These are phyloP conservation scores for Sandelia bainsii DNA, from an alignment of 2,797 vertebrate species.

Conservation along the genomic window DNA sequence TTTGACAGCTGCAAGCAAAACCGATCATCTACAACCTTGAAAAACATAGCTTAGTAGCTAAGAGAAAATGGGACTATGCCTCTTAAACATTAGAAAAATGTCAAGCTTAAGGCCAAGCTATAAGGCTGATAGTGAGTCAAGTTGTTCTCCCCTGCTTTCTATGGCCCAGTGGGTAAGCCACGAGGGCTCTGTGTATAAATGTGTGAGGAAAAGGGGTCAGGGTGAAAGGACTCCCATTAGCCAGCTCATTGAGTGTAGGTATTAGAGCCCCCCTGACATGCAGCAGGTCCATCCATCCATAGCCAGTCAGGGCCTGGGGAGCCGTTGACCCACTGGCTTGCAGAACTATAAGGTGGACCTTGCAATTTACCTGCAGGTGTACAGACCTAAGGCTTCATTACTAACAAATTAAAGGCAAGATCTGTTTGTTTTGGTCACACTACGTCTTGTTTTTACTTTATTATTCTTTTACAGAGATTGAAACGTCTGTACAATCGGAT, in stretches of 20 bases:
- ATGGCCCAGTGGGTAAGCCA: slow-evolving; percentile 64
- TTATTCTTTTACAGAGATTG: background rate
- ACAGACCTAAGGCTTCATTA: slow-evolving; percentile 16
- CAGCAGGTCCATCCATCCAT: slow-evolving; percentile 72
- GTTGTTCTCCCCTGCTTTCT: slow-evolving; percentile 31
- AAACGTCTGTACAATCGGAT: background rate
- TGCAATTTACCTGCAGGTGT: slow-evolving; percentile 45
- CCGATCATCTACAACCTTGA: slow-evolving; percentile 52
- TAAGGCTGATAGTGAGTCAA: slow-evolving; percentile 44
- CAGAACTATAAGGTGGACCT: slow-evolving; percentile 48
- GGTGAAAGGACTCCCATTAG: slow-evolving; percentile 78
- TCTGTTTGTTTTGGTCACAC: background rate
- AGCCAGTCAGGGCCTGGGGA: slow-evolving; percentile 64
- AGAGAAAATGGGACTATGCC: slow-evolving; percentile 47
- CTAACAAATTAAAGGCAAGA: slow-evolving; percentile 22
- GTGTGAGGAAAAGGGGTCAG: slow-evolving; percentile 76
- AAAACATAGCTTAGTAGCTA: slow-evolving; percentile 57
- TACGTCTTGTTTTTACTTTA: background rate
- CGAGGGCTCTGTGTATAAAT: slow-evolving; percentile 71
- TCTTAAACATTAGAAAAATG: slow-evolving; percentile 66
- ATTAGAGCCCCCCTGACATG: slow-evolving; percentile 73
- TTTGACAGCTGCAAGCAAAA: slow-evolving; percentile 47
- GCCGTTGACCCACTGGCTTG: slow-evolving; percentile 68
- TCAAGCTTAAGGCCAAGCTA: slow-evolving; percentile 55
- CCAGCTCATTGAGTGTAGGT: slow-evolving; percentile 78